A percentile compares a stretch with the other conserved stretches of the same genome.
These are phyloP conservation scores for Protaetia brevitarsis DNA, from an alignment of 1,140 invertebrate genomes.

Conservation along the genomic window DNA sequence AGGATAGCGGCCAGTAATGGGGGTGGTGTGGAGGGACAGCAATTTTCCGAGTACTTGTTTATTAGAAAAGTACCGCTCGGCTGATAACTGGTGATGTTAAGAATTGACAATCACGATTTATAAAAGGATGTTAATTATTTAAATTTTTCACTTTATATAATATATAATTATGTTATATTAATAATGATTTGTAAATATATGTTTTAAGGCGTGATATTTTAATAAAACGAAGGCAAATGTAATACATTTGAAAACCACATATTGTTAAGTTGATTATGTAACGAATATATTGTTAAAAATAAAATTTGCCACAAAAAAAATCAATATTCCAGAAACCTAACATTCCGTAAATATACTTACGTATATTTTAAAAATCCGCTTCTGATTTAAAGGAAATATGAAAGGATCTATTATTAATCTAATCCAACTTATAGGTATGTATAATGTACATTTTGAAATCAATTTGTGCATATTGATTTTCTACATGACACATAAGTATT, in stretches of 20 bases:
- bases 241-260: background rate
- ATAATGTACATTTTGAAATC: too few species aligned
- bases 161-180: constrained; percentile 16
- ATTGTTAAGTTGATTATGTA: background rate
- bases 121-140: constrained; percentile 9
- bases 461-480: too few species aligned
- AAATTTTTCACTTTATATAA: constrained; percentile 17
- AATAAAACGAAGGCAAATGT: constrained; percentile 8
- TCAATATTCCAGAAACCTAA: too few species aligned
- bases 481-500: too few species aligned
- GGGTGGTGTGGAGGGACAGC: constrained; percentile 85
- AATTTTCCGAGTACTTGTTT: constrained; percentile 90
- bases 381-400: too few species aligned
- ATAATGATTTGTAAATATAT: constrained; percentile 8
- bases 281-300: background rate
- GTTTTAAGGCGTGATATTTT: constrained; percentile 15
- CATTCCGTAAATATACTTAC: too few species aligned
- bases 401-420: too few species aligned
- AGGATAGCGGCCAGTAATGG: constrained; percentile 79
- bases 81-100: constrained; percentile 37
- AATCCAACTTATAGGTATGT: too few species aligned
- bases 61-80: constrained; percentile 59
- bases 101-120: constrained; percentile 16
- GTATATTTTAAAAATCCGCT: too few species aligned
- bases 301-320: background rate